phyloP scores from a whole-genome alignment of 1,140 invertebrate species.

The Phymorhynchus buccinoides region DNA sequence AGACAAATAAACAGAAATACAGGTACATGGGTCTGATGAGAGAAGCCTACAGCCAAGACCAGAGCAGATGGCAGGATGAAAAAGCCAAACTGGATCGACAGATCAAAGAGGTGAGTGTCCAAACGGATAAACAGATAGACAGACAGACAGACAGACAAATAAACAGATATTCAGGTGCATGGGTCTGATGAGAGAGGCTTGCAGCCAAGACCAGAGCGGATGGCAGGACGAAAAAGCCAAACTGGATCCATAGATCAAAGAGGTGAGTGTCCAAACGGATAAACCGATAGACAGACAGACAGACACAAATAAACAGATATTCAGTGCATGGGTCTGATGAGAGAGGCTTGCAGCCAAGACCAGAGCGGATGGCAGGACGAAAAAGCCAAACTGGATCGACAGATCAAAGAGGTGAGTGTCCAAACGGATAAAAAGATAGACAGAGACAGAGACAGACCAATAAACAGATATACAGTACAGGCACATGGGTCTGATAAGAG shows the following conservation, averaged over 20 bases:
- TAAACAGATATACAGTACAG: not conserved
- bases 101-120: conserved; percentile 64
- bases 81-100: conserved; percentile 55
- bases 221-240: conserved; percentile 60
- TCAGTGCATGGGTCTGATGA: conserved; percentile 55
- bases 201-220: conserved; percentile 79
- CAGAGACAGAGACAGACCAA: not conserved
- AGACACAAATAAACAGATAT: not conserved
- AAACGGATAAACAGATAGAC: too few species aligned
- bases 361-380: conserved; percentile 61
- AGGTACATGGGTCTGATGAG: conserved; percentile 58
- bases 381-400: conserved; percentile 52
- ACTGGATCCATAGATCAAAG: conserved; percentile 57
- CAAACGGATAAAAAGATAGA: not conserved
- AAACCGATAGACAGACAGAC: conserved; percentile 92
- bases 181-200: conserved; percentile 58
- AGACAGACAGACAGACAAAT: not conserved
- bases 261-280: conserved; percentile 58
- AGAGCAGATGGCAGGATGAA: conserved; percentile 60
- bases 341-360: conserved; percentile 79
- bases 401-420: conserved; percentile 59
- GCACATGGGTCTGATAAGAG: conserved; percentile 60
- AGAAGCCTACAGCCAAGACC: conserved; percentile 79
- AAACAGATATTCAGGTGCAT: conserved; percentile 35
- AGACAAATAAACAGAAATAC: not conserved